Base-by-base conservation (phyloP, 2,888 invertebrate genomes). In the Ommatoiulus sabulosus region DNA sequence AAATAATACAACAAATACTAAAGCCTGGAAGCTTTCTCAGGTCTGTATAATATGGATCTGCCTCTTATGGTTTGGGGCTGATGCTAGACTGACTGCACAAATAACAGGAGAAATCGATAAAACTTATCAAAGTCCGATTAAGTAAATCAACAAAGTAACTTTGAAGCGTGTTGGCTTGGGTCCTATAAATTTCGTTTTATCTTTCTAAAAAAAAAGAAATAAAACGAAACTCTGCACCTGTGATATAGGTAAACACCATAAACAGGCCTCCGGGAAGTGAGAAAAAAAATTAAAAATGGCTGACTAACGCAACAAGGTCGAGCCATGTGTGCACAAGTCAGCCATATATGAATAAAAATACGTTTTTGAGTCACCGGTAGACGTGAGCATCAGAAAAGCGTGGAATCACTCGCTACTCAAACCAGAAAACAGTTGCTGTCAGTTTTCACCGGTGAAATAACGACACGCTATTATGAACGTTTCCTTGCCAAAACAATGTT, bases 51-150 rank as follows among this genome's bases (percentile, higher is more conserved):
- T 3, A 52, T 52, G 52, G 6, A 52, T 52, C 52, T 52, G 52
- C 2, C 8, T 46, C n/a, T 63, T 72, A 6, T 24, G 0, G 72
- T 20, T 0, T 7, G 24, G 24, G 20, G 7, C 72, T 72, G 24
- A 72, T 72, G 1, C 7, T n/a, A 24, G 20, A 72, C 20, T 72
- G 24, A 7, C 72, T 72, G 72, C 24, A 72, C 72, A 72, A 72
- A 72, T 24, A 72, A 4, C 24, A 24, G 17, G 24, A 24, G 24
- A 72, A 72, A 72, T 72, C 72, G 72, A 72, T 72, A 72, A 72
- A 72, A 72, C 72, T 72, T 72, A 72, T 72, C 72, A 72, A 72
- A 72, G 72, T 72, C 72, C 72, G 72, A 72, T 72, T 72, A 72
- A 72, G 72, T 24, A 72, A 72, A 72, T 72, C 72, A 72, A 72